These are phyloP conservation scores for Heliocidaris erythrogramma DNA, from an alignment of 35 echinoderm and acorn worm species.

Conservation along the genomic window DNA sequence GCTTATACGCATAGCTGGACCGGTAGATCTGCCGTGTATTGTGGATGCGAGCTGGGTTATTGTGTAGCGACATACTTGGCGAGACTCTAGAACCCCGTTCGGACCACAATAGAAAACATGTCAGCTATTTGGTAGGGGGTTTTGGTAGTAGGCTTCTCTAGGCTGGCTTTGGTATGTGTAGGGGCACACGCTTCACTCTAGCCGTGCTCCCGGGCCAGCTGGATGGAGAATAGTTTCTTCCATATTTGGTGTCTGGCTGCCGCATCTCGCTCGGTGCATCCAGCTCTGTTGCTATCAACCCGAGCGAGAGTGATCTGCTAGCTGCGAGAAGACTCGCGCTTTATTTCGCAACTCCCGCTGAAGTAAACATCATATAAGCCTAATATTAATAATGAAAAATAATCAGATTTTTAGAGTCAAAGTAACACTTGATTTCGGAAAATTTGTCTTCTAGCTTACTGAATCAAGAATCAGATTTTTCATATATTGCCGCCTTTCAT, in stretches of 20 bases:
- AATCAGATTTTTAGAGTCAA: too few species aligned
- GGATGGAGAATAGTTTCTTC: slow-evolving; percentile 23
- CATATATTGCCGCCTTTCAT: too few species aligned
- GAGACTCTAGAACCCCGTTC: slow-evolving; percentile 29
- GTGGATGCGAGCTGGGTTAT: slow-evolving; percentile 49
- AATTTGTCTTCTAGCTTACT: too few species aligned
- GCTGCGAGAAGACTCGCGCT: not conserved
- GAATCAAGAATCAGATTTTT: too few species aligned
- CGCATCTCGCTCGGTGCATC: not conserved
- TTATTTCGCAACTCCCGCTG: not conserved
- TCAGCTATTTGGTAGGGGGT: slow-evolving; percentile 48
- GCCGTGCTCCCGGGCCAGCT: slow-evolving; percentile 18
- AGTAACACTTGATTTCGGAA: too few species aligned
- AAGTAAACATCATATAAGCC: not conserved
- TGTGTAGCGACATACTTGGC: slow-evolving; percentile 57
- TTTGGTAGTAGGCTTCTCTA: not conserved
- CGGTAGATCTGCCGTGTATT: slow-evolving; percentile 2
- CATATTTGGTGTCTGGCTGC: slow-evolving; percentile 42
- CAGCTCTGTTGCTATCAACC: not conserved
- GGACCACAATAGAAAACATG: slow-evolving; percentile 55
- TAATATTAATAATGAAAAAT: not conserved
- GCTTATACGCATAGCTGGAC: not conserved
- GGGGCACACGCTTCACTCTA: not conserved
- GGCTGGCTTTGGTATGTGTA: slow-evolving; percentile 1
- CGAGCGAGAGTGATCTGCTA: not conserved